phyloP scores from a whole-genome alignment of 2,888 invertebrate species.

The Drosophila niveifrons region DNA sequence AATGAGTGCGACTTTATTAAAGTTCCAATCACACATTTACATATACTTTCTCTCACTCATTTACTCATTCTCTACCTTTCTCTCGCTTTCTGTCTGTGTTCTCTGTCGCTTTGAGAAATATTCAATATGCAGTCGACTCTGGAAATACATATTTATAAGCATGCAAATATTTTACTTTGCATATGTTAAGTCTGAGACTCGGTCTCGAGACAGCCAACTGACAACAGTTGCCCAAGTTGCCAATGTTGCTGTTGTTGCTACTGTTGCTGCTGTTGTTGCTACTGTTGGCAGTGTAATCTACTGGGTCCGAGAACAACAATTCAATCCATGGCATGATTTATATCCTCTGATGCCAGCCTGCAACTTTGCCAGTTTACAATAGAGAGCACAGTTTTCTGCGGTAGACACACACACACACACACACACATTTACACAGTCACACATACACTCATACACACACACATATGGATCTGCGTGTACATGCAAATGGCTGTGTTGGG shows the following conservation, averaged over 20 bases:
- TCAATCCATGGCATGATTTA: conserved; percentile 83
- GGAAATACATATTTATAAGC: conserved; percentile 82
- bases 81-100: neutral
- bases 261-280: conserved; percentile 12
- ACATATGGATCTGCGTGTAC: neutral
- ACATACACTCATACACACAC: conserved; percentile 7
- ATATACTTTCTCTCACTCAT: neutral
- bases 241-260: conserved; percentile 9
- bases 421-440: conserved; percentile 1
- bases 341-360: conserved; percentile 62
- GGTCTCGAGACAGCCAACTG: conserved; percentile 11
- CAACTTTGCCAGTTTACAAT: conserved; percentile 28
- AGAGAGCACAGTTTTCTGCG: conserved; percentile 40
- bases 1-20: conserved; percentile 35
- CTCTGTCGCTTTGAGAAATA: conserved; percentile 1
- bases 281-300: conserved; percentile 44
- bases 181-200: conserved; percentile 77
- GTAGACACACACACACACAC: conserved; percentile 32
- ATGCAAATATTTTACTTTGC: conserved; percentile 85
- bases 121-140: conserved; percentile 38
- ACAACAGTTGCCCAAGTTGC: conserved; percentile 25
- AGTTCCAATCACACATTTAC: conserved; percentile 13
- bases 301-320: conserved; percentile 64
- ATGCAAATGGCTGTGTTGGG: conserved; percentile 43
- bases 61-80: neutral